Base-by-base conservation (phyloP, 2,888 invertebrate genomes). In the Coenonympha glycerion region DNA sequence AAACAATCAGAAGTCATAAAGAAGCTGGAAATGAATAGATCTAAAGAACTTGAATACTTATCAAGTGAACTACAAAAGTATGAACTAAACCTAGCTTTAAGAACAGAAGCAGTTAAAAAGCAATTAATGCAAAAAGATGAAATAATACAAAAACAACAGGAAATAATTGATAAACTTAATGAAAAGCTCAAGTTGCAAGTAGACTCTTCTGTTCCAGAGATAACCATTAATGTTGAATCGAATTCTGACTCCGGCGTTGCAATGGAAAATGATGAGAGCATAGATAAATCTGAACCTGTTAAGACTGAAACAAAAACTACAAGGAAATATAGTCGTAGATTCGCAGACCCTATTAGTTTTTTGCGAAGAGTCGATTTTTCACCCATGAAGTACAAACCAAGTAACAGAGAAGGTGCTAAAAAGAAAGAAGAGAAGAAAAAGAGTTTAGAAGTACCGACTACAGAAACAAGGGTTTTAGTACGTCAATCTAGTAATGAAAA, bases 161-260 rank as follows among this genome's bases (percentile, higher is more conserved):
- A 77, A 55, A 69, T 73, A 45, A 85, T 87, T 24, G 79, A 78
- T 52, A 73, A 82, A 50, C 59, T 87, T n/a, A 79, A 66, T 19
- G 73, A 70, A 53, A 77, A 81, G 61, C 52, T 84, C 9, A 71
- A 74, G 57, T 49, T 58, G 9, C 68, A 72, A 55, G 74, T 69
- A 34, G 65, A 69, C 22, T 68, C 69, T 49, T 64, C 60, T 48
- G 60, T 76, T 28, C 86, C 87, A 30, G 78, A 82, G 65, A 81
- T 86, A 50, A 71, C 51, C 11, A 66, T 80, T 49, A 57, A 73
- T 30, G 66, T 76, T 2, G 87, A 87, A 69, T 86, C 87, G 1
- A 87, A 87, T 69, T 87, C 87, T 48, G 87, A 87, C 58, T 87
- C 87, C 16, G 87, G 87, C 40, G 69, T 87, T 33, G 87, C 77